phyloP scores from a whole-genome alignment of 2,113 vertebrate genomes.

The Antechinus stuartii region DNA sequence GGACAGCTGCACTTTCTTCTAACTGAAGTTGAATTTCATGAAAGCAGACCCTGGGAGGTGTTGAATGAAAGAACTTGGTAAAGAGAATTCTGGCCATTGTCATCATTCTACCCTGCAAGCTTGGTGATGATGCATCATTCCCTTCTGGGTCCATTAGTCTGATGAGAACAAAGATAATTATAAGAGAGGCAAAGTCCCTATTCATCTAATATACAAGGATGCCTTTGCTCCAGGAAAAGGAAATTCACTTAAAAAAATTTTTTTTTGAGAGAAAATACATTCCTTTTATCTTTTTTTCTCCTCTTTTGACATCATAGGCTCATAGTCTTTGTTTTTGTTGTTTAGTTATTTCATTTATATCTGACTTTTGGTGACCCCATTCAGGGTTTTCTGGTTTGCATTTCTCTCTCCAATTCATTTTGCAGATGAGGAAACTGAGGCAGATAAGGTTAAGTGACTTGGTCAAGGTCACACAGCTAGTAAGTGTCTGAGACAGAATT shows the following conservation, averaged over 20 bases:
- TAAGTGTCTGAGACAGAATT: background rate
- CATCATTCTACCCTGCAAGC: background rate
- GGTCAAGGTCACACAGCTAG: background rate
- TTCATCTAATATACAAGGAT: background rate
- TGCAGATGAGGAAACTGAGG: background rate
- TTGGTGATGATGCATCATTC: background rate
- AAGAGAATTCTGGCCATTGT: background rate
- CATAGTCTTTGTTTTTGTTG: background rate
- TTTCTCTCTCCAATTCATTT: background rate
- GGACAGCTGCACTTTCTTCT: constrained; percentile 1
- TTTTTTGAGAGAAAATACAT: background rate
- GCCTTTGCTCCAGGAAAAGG: background rate
- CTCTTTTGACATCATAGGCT: background rate
- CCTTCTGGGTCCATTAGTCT: background rate
- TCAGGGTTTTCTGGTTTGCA: background rate
- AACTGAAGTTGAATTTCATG: background rate
- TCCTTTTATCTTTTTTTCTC: background rate
- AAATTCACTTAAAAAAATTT: background rate
- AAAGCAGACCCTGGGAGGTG: constrained; percentile 4
- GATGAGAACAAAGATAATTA: background rate
- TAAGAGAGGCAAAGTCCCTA: background rate
- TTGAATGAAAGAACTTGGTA: background rate
- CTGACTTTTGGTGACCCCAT: background rate
- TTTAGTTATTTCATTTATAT: background rate
- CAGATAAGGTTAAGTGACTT: background rate